Conservation (phyloP, 2,888 invertebrate genomes). For the Stenurella melanura region DNA sequence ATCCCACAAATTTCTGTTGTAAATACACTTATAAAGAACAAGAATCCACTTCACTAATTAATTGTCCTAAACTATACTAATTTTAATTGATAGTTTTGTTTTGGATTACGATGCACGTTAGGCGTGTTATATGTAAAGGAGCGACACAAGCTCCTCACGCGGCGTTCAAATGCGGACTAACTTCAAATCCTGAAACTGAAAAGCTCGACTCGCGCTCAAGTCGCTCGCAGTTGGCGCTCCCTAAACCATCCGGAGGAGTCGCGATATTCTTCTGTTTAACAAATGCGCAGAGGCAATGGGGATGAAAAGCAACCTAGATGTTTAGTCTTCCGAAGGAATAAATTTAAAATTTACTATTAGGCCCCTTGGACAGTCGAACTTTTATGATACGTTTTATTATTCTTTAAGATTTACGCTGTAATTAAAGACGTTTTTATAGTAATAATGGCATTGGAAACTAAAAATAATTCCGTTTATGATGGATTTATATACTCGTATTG, state of each 20-base stretch:
- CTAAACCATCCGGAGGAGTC: constrained; percentile 29
- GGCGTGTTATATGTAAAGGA: constrained; percentile 32
- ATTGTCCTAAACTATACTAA: not conserved
- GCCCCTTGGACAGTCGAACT: constrained; percentile 19
- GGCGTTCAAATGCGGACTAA: constrained; percentile 42
- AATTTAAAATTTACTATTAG: constrained; percentile 23
- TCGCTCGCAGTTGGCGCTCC: constrained; percentile 34
- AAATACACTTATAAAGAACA: constrained; percentile 9
- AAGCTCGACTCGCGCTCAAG: constrained; percentile 34
- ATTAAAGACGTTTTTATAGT: constrained; percentile 29
- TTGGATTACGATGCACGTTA: constrained; percentile 40
- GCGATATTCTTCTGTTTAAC: constrained; percentile 41
- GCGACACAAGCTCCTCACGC: constrained; percentile 39
- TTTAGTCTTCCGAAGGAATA: constrained; percentile 39
- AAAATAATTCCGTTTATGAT: constrained; percentile 13
- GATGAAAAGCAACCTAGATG: constrained; percentile 37
- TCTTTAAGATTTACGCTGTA: constrained; percentile 30
- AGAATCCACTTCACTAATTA: constrained; percentile 24
- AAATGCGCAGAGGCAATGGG: constrained; percentile 45
- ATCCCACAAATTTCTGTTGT: constrained; percentile 13
- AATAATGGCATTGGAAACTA: constrained; percentile 10
- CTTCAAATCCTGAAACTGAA: constrained; percentile 38
- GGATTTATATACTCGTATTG: constrained; percentile 8
- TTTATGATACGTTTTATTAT: constrained; percentile 34
- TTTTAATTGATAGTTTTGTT: constrained; percentile 25